phyloP scores from a whole-genome alignment of 2,113 vertebrate genomes.

The Oryctolagus cuniculus region mOryCun1.1 NC_091432.1:30315501-30316000 shows the following conservation, averaged over 20 bases:
- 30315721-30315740: background rate
- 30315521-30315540: background rate
- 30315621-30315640: background rate
- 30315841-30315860: background rate
- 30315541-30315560: constrained; percentile 15
- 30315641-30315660: background rate
- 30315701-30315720: background rate
- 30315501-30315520: background rate
- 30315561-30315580: background rate
- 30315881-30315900: background rate
- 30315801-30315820: background rate
- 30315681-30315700: background rate
- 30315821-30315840: background rate
- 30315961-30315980: no score
- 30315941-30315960: no score
- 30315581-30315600: background rate
- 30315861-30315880: background rate
- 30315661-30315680: background rate
- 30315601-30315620: background rate
- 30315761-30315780: background rate
- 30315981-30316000: no score
- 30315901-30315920: background rate
- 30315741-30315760: background rate
- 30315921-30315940: background rate
- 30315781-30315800: background rate